Percentiles rank a stretch among this genome's conserved stretches.
These are phyloP conservation scores for Holocentrus rufus DNA, from an alignment of 2,797 vertebrate genomes.

Conservation along the genomic window DNA sequence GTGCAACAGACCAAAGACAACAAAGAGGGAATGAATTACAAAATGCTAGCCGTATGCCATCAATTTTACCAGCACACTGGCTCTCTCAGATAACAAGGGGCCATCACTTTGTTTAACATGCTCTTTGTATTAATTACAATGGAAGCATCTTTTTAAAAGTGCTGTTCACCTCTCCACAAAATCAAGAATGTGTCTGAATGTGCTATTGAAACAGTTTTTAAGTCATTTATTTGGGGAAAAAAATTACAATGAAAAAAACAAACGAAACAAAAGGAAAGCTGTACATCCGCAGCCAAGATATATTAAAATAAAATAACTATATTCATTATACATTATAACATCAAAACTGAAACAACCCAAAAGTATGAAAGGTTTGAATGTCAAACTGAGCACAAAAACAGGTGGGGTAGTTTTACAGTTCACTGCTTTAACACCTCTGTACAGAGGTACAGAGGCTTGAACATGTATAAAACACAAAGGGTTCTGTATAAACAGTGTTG, in stretches of 20 bases:
- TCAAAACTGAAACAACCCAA: constrained; percentile 10
- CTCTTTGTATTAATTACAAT: neutral
- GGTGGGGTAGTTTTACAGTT: neutral
- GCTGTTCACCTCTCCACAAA: constrained; percentile 4
- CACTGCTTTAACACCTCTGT: neutral
- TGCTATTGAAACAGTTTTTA: constrained; percentile 8
- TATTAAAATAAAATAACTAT: constrained; percentile 1
- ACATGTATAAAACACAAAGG: constrained; percentile 1
- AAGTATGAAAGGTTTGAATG: neutral
- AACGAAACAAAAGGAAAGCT: constrained; percentile 4
- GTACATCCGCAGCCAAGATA: constrained; percentile 31
- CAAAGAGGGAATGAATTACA: constrained; percentile 22
- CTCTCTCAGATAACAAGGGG: neutral
- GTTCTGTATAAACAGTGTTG: constrained; percentile 21
- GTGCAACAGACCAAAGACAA: constrained; percentile 50
- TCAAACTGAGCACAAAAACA: neutral
- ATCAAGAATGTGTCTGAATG: neutral
- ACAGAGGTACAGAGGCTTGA: constrained; percentile 10
- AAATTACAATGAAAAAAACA: constrained; percentile 4
- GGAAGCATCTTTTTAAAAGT: constrained; percentile 3
- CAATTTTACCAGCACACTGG: constrained; percentile 24
- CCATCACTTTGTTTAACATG: constrained; percentile 3
- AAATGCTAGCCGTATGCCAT: neutral
- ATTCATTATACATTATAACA: neutral
- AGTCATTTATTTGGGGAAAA: constrained; percentile 47